These are phyloP conservation scores for Colletes collaris DNA, from an alignment of 2,888 invertebrate genomes.

Conservation along the genomic window DNA sequence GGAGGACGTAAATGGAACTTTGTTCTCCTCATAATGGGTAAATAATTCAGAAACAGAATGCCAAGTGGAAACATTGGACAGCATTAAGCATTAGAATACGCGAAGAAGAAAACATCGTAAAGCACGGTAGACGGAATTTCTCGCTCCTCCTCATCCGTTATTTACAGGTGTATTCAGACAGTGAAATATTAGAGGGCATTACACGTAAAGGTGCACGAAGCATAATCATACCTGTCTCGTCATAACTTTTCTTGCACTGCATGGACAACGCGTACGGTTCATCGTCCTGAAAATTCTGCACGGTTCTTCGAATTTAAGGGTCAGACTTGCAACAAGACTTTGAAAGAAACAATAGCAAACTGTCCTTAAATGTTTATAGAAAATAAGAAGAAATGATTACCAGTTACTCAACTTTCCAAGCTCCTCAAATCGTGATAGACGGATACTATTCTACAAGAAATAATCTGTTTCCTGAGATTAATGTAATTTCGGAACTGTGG, in stretches of 20 bases:
- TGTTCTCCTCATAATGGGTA: not conserved
- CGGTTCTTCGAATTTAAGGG: no score
- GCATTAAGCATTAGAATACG: slow-evolving; percentile 21
- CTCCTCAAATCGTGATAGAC: no score
- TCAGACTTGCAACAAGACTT: no score
- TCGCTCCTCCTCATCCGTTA: slow-evolving; percentile 1
- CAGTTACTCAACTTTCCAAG: no score
- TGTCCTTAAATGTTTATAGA: no score
- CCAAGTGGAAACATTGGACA: slow-evolving; percentile 3
- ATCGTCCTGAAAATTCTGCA: no score
- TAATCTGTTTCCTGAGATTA: no score
- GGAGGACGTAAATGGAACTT: slow-evolving; percentile 4
- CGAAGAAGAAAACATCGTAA: slow-evolving; percentile 7
- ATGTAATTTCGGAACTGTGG: no score
- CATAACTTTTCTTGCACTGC: not conserved
- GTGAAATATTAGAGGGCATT: not conserved
- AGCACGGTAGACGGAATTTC: slow-evolving; percentile 11
- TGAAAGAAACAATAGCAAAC: no score
- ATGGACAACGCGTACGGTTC: no score
- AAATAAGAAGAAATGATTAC: no score
- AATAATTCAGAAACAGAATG: slow-evolving; percentile 20
- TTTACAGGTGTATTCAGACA: not conserved
- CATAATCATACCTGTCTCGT: not conserved
- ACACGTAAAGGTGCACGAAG: not conserved
- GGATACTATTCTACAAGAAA: no score